Base-by-base conservation (phyloP, 2,113 vertebrate species). In the Ondatra zibethicus region DNA sequence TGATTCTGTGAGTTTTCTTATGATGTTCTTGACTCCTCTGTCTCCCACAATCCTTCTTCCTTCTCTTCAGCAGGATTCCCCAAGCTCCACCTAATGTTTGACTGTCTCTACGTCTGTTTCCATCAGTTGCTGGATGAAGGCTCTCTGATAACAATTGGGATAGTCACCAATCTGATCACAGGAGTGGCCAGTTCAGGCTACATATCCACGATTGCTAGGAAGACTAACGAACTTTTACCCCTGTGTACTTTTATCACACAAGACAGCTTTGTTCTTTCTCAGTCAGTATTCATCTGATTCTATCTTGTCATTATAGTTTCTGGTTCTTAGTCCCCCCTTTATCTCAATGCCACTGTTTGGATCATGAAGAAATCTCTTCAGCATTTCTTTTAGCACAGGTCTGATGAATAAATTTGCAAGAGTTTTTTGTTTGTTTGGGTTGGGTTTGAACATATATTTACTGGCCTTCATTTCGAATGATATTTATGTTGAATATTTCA, bases 391-490 rank as follows among this genome's bases (percentile, higher is more conserved):
- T 52, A 88, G n/a, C 39, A 52, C 66, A 87, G 47, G 16, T 55
- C 25, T 88, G n/a, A 77, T 90, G 58, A 63, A n/a, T 80, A 65
- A 70, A 52, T 85, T 29, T 63, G 1, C 68, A 55, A 55, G 21
- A n/a, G 50, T n/a, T 78, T 84, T 92, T 87, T 68, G 27, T 65
- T 87, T 50, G 21, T 2, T 61, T 73, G 47, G 39, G 39, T 16
- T 84, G 72, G 75, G 61, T 78, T 27, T 75, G 21, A 92, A 88
- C 66, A 80, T 11, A 1, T 65, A 10, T 76, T 88, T 84, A 88
- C 61, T 93, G 42, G 78, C n/a, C 47, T 93, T 94, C 13, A 94
- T 89, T 93, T 96, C 86, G 92, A 92, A 77, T 58, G 27, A 66
- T 84, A 78, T n/a, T 94, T 94, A 52, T 52, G 36, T 77, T 93